Conservation (phyloP, 2,113 vertebrate species). For the Passer montanus region DNA sequence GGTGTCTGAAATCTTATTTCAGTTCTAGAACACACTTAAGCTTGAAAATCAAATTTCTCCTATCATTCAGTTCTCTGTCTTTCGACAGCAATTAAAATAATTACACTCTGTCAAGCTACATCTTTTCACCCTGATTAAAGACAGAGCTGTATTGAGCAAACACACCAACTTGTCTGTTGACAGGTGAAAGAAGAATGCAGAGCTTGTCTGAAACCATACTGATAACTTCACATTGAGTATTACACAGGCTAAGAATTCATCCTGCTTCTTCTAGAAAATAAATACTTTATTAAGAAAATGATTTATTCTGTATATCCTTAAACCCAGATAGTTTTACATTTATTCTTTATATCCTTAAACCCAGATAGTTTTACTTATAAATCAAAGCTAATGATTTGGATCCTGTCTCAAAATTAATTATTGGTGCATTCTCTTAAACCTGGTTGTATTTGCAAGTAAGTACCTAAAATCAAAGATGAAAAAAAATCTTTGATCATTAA, state of each 20-base stretch:
- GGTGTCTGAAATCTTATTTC: background rate
- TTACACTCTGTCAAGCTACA: background rate
- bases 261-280: background rate
- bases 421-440: background rate
- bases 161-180: background rate
- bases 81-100: background rate
- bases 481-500: conserved; percentile 35
- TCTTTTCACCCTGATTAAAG: conserved; percentile 1
- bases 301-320: background rate
- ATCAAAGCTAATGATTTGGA: conserved; percentile 23
- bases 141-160: background rate
- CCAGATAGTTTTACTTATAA: background rate
- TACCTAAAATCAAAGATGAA: conserved; percentile 3
- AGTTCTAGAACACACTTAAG: background rate
- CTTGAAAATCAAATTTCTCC: background rate
- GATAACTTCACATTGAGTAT: background rate
- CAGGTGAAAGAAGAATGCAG: background rate
- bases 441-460: background rate
- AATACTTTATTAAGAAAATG: background rate
- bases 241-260: background rate
- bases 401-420: conserved; percentile 15
- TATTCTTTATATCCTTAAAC: no score
- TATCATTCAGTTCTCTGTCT: background rate
- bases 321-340: no score
- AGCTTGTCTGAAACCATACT: background rate